Conservation (phyloP, 2,113 vertebrate genomes). For the Brienomyrus longianalis region DNA sequence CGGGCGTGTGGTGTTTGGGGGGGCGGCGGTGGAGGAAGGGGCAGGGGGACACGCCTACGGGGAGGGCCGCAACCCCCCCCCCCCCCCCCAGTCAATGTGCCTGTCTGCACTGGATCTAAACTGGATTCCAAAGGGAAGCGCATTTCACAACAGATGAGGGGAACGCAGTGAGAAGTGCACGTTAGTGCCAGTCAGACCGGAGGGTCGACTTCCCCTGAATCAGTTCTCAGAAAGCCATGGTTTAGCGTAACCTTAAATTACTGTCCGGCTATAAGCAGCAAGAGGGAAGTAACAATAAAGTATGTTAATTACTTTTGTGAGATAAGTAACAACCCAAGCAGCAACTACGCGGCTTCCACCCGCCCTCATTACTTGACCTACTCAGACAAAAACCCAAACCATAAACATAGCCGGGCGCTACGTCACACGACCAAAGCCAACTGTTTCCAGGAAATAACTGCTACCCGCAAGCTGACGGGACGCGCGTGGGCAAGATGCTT, state of each 20-base stretch:
- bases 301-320: background rate
- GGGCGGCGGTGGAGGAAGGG: no score
- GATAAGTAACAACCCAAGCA: background rate
- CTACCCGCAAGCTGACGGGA: background rate
- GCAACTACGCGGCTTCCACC: slow-evolving; percentile 11
- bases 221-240: background rate
- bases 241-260: background rate
- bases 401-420: background rate
- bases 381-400: slow-evolving; percentile 24
- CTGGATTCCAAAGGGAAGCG: background rate
- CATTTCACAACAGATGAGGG: background rate
- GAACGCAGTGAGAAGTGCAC: no score
- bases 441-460: background rate
- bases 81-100: background rate
- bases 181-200: background rate
- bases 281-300: background rate
- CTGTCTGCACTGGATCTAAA: background rate
- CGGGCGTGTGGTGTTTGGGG: no score
- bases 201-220: background rate
- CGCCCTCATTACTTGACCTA: slow-evolving; percentile 5
- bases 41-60: no score
- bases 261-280: background rate
- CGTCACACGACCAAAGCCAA: background rate
- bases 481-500: background rate
- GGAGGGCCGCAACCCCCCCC: no score